Evolutionary conservation across 92 coral and sea anemone genomes (phyloP), one percentile per base, ranked within the genome.

Genomic region (Paragorgia papillata): DNA sequence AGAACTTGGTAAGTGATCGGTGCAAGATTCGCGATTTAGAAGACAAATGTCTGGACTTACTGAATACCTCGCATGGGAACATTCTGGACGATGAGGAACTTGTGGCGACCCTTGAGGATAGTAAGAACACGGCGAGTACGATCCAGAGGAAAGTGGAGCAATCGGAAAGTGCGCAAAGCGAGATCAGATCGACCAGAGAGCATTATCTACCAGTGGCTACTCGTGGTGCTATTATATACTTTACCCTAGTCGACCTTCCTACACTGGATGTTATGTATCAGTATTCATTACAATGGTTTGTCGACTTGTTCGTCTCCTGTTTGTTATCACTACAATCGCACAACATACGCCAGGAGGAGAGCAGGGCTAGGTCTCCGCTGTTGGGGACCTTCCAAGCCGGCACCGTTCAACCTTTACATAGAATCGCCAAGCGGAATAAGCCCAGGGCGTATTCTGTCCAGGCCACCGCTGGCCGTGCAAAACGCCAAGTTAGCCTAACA

Each of bases 81-180:
- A 90, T 94, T 79, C 86, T 90, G 37, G 98, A 94, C 78, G 98
- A 94, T 57, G 90, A 90, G 66, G 97, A 88, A 64, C 90, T 93
- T 4, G 86, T 93, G 79, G 78, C 69, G 40, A 90, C 97, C 6
- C 64, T 93, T 62, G 97, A 90, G 60, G 97, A 88, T 56, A 93
- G 97, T 79, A 85, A 91, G 78, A 93, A 88, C 65, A 88, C 89
- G 86, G 97, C 97, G n/a, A 85, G 86, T 69, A 88, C 84, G 56
- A 88, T 93, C 56, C 97, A 93, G 50, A 66, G 79, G 8, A 96
- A 96, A 18, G 97, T 93, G 35, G 77, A 76, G 28, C 93, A 90
- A 65, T 88, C 97, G 56, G 94, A 93, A 62, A 92, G 85, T 24
- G 88, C 91, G 2, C 89, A 90, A 69, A 87, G 79, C 24, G 74